Percentiles rank a stretch among this genome's conserved stretches.
Conservation (phyloP, 1,140 invertebrate genomes). For the Tetranychus cinnabarinus region DNA sequence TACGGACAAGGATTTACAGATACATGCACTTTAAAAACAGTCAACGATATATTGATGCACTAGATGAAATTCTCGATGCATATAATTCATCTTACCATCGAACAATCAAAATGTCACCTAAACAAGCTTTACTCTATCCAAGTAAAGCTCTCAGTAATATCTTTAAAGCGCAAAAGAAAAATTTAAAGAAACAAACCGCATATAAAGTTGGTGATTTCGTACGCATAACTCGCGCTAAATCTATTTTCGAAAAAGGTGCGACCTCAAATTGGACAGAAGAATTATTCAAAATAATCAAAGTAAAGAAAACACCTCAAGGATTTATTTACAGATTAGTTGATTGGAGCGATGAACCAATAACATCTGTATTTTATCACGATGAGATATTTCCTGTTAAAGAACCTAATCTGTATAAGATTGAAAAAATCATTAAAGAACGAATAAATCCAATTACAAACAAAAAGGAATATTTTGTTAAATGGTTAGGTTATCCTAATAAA, state of each 20-base stretch:
- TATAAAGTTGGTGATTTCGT: background rate
- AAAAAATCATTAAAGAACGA: too few relatives aligned
- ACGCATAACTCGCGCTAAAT: background rate
- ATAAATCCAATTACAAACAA: too few relatives aligned
- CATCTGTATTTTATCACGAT: too few relatives aligned
- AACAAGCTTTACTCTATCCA: background rate
- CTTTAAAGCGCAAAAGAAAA: background rate
- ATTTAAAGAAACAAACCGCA: background rate
- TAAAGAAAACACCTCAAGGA: too few relatives aligned
- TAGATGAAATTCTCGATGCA: background rate
- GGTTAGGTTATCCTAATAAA: too few relatives aligned
- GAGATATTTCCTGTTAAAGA: too few relatives aligned
- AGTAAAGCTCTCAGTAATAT: background rate
- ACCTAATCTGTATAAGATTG: too few relatives aligned
- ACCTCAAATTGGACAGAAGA: too few relatives aligned
- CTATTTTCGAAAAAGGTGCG: background rate
- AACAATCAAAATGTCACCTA: background rate
- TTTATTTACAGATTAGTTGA: too few relatives aligned
- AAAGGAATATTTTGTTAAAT: too few relatives aligned
- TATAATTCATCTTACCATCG: conserved; percentile 13
- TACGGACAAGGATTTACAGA: conserved; percentile 14
- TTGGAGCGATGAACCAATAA: too few relatives aligned
- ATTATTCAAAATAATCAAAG: too few relatives aligned
- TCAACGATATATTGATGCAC: background rate
- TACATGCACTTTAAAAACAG: background rate